Evolutionary conservation across 2,888 invertebrate species (phyloP).

Genomic region (Callimorpha dominula): DNA sequence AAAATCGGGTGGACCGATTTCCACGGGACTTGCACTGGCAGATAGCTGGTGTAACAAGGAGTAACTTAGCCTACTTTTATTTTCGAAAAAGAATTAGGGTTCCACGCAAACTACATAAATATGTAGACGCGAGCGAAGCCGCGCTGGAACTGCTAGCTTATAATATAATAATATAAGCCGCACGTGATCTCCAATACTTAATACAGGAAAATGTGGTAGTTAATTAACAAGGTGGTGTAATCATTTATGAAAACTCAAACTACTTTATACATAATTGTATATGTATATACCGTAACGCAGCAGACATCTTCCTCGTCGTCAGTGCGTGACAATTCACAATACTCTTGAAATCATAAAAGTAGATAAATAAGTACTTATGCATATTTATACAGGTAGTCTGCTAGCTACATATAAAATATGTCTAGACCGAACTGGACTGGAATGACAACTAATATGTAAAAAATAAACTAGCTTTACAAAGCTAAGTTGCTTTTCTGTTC

Average conservation of each 20-base stretch:
- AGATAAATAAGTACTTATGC: background rate
- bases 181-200: too few relatives aligned
- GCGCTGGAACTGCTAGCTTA: too few relatives aligned
- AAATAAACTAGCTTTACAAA: background rate
- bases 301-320: background rate
- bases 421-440: background rate
- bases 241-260: slow-evolving; percentile 9
- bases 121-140: too few relatives aligned
- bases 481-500: too few relatives aligned
- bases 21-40: too few relatives aligned
- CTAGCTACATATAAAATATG: background rate
- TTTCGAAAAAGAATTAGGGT: too few relatives aligned
- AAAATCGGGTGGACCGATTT: too few relatives aligned
- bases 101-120: too few relatives aligned
- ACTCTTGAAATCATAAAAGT: background rate
- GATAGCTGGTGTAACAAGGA: too few relatives aligned
- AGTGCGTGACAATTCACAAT: background rate
- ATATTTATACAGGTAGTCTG: background rate
- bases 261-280: background rate
- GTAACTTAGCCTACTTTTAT: too few relatives aligned
- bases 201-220: slow-evolving; percentile 19
- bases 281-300: too few relatives aligned
- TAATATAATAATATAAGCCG: too few relatives aligned
- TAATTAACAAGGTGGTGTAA: slow-evolving; percentile 13
- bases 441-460: background rate